Base-by-base conservation (phyloP, 2,888 invertebrate genomes). In the Agelastica alni region DNA sequence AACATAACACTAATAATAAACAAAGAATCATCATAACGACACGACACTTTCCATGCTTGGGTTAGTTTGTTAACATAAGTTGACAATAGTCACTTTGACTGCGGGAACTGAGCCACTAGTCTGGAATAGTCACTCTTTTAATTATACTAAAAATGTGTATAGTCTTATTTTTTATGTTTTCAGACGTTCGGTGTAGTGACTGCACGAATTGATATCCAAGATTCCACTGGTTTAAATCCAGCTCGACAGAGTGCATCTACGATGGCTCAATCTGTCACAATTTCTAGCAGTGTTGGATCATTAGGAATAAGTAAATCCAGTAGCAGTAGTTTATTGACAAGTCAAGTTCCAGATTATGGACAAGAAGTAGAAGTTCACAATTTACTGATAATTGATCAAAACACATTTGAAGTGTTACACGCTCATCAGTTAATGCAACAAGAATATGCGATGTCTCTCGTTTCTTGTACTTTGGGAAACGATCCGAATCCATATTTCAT, bases 331-430 rank as follows among this genome's bases (percentile, higher is more conserved):
- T 9, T 59, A 5, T 68, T 70, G n/a, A 63, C 69, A n/a, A 75
- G 71, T 53, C 61, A 69, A 2, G 70, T 68, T 6, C 72, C 75
- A 0, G 85, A 88, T 55, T 81, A 83, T 69, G 91, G 92, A 0
- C 88, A 91, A 71, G 96, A 96, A 78, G 84, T 93, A 9, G 96
- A 96, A 77, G 86, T 93, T 17, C 91, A 95, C 77, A 92, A 89
- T 76, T 82, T 98, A 61, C 82, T 98, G 17, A 81, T 98, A 43
- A 87, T 98, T 55, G 96, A 98, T 80, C 95, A 96, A 71, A 94
- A 97, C 77, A 97, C 96, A 0, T 97, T 97, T 76, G 96, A 97
- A 81, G 95, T 97, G 12, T 79, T 97, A 31, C 96, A 97, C 78
- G 89, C 95, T 0, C 96, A 97, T 77, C 94, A 96, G 69, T 84